phyloP scores from a whole-genome alignment of 2,888 invertebrate species.

The Cosmopolites sordidus region DNA sequence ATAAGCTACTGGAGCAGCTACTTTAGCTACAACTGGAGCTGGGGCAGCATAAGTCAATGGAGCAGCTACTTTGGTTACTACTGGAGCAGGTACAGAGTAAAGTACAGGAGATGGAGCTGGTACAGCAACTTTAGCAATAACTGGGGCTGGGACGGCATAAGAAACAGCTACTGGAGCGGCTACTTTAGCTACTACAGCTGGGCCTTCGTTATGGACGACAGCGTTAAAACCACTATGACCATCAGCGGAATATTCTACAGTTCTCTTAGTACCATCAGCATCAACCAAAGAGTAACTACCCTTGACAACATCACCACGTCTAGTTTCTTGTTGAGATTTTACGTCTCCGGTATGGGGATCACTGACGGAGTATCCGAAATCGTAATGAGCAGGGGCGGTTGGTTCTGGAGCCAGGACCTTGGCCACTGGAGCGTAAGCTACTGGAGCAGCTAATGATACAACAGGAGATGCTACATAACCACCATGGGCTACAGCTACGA shows the following conservation, averaged over 20 bases:
- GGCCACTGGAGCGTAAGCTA: slow-evolving; percentile 31
- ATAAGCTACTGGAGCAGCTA: slow-evolving; percentile 18
- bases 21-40: slow-evolving; percentile 27
- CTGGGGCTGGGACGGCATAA: slow-evolving; percentile 35
- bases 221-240: slow-evolving; percentile 53
- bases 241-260: slow-evolving; percentile 53
- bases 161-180: slow-evolving; percentile 17
- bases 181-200: slow-evolving; percentile 28
- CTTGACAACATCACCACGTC: slow-evolving; percentile 52
- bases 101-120: slow-evolving; percentile 38
- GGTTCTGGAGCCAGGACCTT: slow-evolving; percentile 30
- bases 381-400: slow-evolving; percentile 35
- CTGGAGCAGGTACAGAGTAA: slow-evolving; percentile 28
- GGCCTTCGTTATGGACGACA: slow-evolving; percentile 50
- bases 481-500: slow-evolving; percentile 29
- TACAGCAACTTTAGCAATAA: slow-evolving; percentile 29
- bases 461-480: slow-evolving; percentile 30
- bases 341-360: slow-evolving; percentile 50
- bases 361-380: slow-evolving; percentile 35
- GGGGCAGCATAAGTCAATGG: slow-evolving; percentile 30
- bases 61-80: slow-evolving; percentile 14
- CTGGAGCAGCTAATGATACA: slow-evolving; percentile 36
- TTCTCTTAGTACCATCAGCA: slow-evolving; percentile 51
- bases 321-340: slow-evolving; percentile 59
- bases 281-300: slow-evolving; percentile 53